Base-by-base conservation (phyloP, 2,888 invertebrate genomes). In the Polyploca ridens region DNA sequence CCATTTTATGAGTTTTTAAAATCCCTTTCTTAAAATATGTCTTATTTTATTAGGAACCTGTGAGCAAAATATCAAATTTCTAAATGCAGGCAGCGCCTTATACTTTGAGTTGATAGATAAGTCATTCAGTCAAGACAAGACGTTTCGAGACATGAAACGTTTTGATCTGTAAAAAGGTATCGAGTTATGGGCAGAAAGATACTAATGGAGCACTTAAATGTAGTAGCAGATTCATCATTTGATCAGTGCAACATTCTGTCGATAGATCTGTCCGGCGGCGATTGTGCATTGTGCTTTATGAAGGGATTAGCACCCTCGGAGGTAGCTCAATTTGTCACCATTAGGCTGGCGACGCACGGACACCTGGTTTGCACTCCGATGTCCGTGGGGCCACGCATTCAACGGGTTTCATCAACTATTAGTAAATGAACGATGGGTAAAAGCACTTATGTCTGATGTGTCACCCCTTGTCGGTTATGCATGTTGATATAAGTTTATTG, bases 281-380 rank as follows among this genome's bases (percentile, higher is more conserved):
- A 19, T 10, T 19, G 16, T 54, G 54, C 54, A 54, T 0, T 54
- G 19, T 54, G 54, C 54, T 19, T 54, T 19, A 54, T 19, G 54
- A 54, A 54, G 54, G 54, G 54, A 54, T 65, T 62, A 27, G 59
- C 62, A 54, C 46, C 57, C 54, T 58, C 35, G 58, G 61, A 35
- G 62, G 66, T 64, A 60, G 70, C 68, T 66, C 69, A 69, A 74
- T 74, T 72, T 71, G 76, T 73, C 77, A 74, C 69, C 69, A 72
- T 74, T 73, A 72, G 70, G 67, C 10, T n/a, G 8, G n/a, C 68
- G 66, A 64, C 64, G 33, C 41, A 58, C 61, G 63, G 64, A 65
- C 67, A 65, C 67, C 63, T 33, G 19, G 58, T 33, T 33, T 16
- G 41, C 44, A 33, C 61, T 61, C 67, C 54, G 64, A 58, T 54